Percentiles rank a stretch among this genome's conserved stretches.
These are phyloP conservation scores for Pangasianodon gigas DNA, from an alignment of 2,113 vertebrate genomes.

Conservation along the genomic window DNA sequence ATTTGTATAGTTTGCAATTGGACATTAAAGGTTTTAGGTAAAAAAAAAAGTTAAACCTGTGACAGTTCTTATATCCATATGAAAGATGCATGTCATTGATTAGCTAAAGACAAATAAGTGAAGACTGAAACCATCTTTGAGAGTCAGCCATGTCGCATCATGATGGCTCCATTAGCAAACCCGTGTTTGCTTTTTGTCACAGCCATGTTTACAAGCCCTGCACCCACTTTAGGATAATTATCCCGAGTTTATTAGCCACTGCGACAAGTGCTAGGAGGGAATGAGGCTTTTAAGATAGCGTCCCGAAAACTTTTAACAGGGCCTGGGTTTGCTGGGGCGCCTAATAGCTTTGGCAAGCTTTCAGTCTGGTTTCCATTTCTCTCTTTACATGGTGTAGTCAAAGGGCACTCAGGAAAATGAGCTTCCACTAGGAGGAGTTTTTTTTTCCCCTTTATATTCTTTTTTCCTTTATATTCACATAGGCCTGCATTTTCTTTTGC, in stretches of 20 bases:
- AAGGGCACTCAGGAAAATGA: constrained; percentile 70
- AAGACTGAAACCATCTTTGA: neutral
- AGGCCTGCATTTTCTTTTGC: constrained; percentile 48
- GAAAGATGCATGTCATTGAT: neutral
- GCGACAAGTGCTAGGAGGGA: constrained; percentile 54
- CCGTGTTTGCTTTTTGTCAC: constrained; percentile 53
- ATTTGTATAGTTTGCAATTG: too few species aligned
- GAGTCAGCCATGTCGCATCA: neutral
- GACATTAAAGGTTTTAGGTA: too few species aligned
- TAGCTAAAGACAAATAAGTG: neutral
- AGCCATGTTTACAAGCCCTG: constrained; percentile 58
- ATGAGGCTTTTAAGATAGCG: constrained; percentile 60
- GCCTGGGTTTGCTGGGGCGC: constrained; percentile 57
- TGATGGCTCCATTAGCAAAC: constrained; percentile 43
- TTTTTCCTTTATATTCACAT: constrained; percentile 58
- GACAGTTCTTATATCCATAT: too few species aligned
- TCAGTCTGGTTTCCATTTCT: constrained; percentile 40
- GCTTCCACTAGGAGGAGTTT: constrained; percentile 55
- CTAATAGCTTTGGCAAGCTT: constrained; percentile 65
- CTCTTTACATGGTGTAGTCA: constrained; percentile 62
- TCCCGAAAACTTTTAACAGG: constrained; percentile 60
- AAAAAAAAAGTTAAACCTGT: too few species aligned
- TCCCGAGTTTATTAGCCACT: constrained; percentile 64
- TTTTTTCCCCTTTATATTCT: neutral
- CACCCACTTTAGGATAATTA: constrained; percentile 62